These are phyloP conservation scores for Xiphophorus hellerii DNA, from an alignment of 2,113 vertebrate genomes.

Conservation along the genomic window DNA sequence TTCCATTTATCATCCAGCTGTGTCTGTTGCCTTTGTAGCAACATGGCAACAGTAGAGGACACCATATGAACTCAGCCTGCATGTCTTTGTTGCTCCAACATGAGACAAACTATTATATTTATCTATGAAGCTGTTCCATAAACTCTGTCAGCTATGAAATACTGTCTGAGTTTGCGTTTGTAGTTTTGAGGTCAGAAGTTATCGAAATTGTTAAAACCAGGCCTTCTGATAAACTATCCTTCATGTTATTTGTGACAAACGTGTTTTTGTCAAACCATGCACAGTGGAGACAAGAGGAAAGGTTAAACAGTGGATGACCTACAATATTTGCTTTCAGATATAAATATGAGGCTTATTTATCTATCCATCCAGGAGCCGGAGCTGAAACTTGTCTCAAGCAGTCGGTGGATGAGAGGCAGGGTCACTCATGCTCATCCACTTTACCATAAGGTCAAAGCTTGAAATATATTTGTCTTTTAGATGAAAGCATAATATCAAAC, in stretches of 20 bases:
- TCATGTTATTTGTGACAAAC: background rate
- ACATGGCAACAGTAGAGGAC: conserved; percentile 24
- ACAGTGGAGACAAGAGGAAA: background rate
- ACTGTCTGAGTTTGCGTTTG: background rate
- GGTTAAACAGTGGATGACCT: background rate
- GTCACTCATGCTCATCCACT: no score
- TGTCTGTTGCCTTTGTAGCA: conserved; percentile 16
- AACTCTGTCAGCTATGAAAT: background rate
- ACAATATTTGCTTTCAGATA: background rate
- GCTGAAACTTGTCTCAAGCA: no score
- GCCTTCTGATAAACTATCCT: background rate
- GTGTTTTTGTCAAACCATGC: background rate
- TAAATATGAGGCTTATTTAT: background rate
- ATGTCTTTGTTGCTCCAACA: conserved; percentile 8
- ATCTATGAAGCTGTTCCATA: conserved; percentile 18
- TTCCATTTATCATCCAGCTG: conserved; percentile 2
- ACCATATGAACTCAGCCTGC: background rate
- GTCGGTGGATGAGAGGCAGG: no score
- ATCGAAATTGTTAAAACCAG: background rate
- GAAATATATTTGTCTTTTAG: no score
- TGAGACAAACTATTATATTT: background rate
- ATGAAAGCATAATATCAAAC: no score
- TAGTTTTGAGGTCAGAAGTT: background rate
- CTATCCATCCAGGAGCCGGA: no score
- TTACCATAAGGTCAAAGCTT: no score